These are phyloP conservation scores for Cacatua alba DNA, from an alignment of 2,113 vertebrate species.

Conservation along the genomic window DNA sequence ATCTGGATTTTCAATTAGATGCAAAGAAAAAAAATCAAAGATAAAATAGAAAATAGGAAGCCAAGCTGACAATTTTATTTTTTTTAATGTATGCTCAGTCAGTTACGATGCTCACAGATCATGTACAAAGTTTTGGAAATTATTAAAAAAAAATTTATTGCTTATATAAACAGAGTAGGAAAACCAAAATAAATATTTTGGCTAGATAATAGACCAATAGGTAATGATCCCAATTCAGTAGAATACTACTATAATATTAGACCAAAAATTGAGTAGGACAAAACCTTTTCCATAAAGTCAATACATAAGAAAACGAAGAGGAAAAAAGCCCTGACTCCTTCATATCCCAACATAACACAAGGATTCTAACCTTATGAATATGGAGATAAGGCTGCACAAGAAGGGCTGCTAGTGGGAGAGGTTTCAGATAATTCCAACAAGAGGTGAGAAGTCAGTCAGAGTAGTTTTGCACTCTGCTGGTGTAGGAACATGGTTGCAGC, in stretches of 20 bases:
- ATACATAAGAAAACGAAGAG: background rate
- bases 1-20: background rate
- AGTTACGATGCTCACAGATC: background rate
- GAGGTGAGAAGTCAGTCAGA: background rate
- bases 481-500: background rate
- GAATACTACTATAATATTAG: background rate
- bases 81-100: background rate
- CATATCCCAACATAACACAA: background rate
- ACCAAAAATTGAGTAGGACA: background rate
- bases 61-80: background rate
- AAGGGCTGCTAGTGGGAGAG: background rate
- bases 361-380: background rate
- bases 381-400: background rate
- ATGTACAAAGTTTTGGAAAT: background rate
- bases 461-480: background rate
- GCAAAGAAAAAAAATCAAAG: background rate
- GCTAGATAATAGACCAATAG: background rate
- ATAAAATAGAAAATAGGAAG: background rate
- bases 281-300: background rate
- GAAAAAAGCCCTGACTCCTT: background rate
- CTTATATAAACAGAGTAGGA: background rate
- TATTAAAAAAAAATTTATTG: background rate
- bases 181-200: background rate
- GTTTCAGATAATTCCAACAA: background rate
- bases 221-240: background rate